phyloP scores from a whole-genome alignment of 1,140 invertebrate genomes.

The Drosophila lini region DNA sequence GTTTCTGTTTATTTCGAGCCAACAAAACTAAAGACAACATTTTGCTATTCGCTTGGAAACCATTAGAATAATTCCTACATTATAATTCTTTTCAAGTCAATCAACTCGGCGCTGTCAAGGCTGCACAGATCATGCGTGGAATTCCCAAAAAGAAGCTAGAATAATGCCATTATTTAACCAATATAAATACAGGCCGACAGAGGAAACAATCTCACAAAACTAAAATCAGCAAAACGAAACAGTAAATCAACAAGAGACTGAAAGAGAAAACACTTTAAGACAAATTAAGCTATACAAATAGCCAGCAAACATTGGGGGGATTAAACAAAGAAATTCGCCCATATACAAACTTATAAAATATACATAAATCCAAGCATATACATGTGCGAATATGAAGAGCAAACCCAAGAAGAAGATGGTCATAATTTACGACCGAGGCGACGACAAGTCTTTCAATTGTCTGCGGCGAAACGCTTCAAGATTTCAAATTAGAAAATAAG shows the following conservation, averaged over 20 bases:
- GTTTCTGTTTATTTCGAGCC: slow-evolving; percentile 16
- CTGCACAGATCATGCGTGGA: slow-evolving; percentile 21
- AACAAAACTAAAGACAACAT: slow-evolving; percentile 23
- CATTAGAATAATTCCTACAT: slow-evolving; percentile 8
- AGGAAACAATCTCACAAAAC: slow-evolving; percentile 29
- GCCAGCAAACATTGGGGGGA: slow-evolving; percentile 20
- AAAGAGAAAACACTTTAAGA: slow-evolving; percentile 53
- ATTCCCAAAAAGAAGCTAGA: slow-evolving; percentile 20
- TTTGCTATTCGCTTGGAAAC: slow-evolving; percentile 48
- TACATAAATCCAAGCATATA: slow-evolving; percentile 14
- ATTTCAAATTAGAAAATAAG: slow-evolving; percentile 36
- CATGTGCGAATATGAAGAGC: slow-evolving; percentile 28
- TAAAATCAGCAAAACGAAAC: slow-evolving; percentile 32
- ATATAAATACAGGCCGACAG: slow-evolving; percentile 21
- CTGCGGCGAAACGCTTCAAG: slow-evolving; percentile 20
- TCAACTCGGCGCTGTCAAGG: slow-evolving; percentile 57
- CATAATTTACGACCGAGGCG: slow-evolving; percentile 42
- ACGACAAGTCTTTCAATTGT: slow-evolving; percentile 52
- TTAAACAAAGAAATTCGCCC: slow-evolving; percentile 33
- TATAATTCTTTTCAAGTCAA: slow-evolving; percentile 40
- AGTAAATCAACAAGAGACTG: slow-evolving; percentile 32
- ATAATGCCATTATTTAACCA: slow-evolving; percentile 21
- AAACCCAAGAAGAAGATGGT: slow-evolving; percentile 18
- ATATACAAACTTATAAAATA: slow-evolving; percentile 11
- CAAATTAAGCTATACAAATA: slow-evolving; percentile 48